Evolutionary conservation across 2,113 vertebrate species (phyloP), one percentile per base, ranked within the genome.

Genomic region (Psilopogon haemacephalus): DNA sequence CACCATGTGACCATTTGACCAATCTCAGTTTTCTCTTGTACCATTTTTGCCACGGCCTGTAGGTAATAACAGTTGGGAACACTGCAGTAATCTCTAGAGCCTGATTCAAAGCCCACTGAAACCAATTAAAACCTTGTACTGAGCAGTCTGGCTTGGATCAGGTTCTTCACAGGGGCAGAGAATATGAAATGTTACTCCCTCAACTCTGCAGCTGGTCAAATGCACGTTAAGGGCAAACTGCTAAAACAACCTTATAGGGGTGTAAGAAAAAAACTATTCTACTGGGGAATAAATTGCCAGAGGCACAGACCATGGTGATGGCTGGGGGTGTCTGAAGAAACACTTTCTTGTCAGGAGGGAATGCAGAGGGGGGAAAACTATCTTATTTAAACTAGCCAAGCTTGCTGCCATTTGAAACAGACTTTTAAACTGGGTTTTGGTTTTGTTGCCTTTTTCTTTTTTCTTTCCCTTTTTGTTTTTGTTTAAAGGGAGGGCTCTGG

Each of bases 181-280:
- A 85, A 91, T 91, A 89, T 92, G 85, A 95, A 92, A 93, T 94
- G 87, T 87, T 93, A 62, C 52, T 73, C 81, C 65, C 55, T 89
- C 75, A 67, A 79, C 79, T 81, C 37, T 80, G 87, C 52, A 85
- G 74, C 84, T 93, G 74, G 93, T 96, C 87, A 94, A 96, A 94
- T 82, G 92, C 63, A 92, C 78, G 93, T 93, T 95, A 93, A 95
- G 77, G 15, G 73, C 26, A 86, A 90, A 88, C 40, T 72, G 55
- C 59, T 87, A 79, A 84, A 90, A 69, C 40, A 74, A 89, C 55
- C 33, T 84, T 76, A 81, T 7, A 76, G 37, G 30, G 60, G 67
- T 79, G 82, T 68, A 76, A 76, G 37, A 7, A 72, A 92, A 93
- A 59, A 44, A 28, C 40, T 73, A 14, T 0, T 58, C 52, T 54